A percentile compares a stretch with the other conserved stretches of the same genome.
Evolutionary conservation across 2,113 vertebrate genomes (phyloP).

Genomic region (Prietella phreatophila): DNA sequence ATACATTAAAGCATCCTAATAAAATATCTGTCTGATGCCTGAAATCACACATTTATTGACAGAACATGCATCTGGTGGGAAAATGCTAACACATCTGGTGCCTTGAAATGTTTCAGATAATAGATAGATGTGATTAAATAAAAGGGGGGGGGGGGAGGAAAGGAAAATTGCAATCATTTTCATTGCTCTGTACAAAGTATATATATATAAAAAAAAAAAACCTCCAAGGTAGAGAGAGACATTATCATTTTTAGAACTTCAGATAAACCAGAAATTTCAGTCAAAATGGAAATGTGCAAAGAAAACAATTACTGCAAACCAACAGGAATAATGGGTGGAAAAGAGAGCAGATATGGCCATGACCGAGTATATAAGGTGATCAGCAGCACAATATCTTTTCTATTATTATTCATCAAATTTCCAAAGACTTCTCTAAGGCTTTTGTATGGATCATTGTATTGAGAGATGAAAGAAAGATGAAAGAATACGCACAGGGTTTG

Average conservation of each 20-base stretch:
- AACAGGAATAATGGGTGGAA: constrained; percentile 25
- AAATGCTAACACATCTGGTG: neutral
- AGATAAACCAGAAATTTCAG: constrained; percentile 23
- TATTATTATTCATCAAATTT: constrained; percentile 25
- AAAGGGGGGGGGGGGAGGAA: neutral
- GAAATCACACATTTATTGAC: constrained; percentile 7
- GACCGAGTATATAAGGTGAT: constrained; percentile 18
- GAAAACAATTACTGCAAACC: neutral
- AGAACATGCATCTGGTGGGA: neutral
- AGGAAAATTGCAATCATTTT: constrained; percentile 33
- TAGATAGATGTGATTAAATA: constrained; percentile 33
- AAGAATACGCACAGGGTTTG: constrained; percentile 54
- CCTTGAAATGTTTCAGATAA: constrained; percentile 24
- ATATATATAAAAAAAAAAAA: neutral
- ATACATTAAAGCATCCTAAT: neutral
- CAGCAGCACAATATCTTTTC: constrained; percentile 45
- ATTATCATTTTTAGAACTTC: constrained; percentile 43
- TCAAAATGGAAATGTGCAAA: neutral
- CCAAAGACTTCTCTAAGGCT: constrained; percentile 33
- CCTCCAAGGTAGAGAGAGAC: neutral
- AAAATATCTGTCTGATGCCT: neutral
- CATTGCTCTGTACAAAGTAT: constrained; percentile 12
- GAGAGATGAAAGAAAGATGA: constrained; percentile 57
- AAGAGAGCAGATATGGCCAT: constrained; percentile 11
- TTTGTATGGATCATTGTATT: constrained; percentile 60